Base-by-base conservation (phyloP, 1,140 invertebrate genomes). In the Eumeta japonica region DNA sequence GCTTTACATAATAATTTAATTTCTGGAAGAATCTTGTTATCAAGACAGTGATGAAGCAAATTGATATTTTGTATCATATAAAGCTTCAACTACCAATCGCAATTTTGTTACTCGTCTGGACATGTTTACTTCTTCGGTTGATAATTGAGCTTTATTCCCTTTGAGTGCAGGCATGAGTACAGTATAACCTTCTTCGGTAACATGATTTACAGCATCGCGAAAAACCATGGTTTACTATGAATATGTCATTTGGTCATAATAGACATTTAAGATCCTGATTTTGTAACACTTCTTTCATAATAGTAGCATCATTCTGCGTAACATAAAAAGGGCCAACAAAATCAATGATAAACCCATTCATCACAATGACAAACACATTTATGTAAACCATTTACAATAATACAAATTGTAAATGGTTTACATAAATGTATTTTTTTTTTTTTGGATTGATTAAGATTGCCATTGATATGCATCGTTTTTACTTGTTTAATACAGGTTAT, bases 1-100 rank as follows among this genome's bases (percentile, higher is more conserved):
- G 16, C 28, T 12, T 30, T 30, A 15, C 28, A 30, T 0, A 44
- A 54, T 37, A 42, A 44, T 44, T 46, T 36, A 17, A 41, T 15
- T 35, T 45, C 43, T 0, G 42, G 48, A 2, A 63, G 11, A 7
- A 52, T 11, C 20, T 52, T 49, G 40, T 65, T 65, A 40, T 55
- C 41, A 0, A 62, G 9, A 43, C 42, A 39, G 24, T 58, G 35
- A 27, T 57, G 28, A 11, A 60, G 28, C n/a, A 58, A 39, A 7
- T 32, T 20, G 42, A 42, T 54, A 31, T 56, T 63, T 43, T 58
- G 33, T 31, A 1, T 59, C 61, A 41, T 68, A 62, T 5, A 58
- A 49, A 10, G 58, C 45, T 56, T 75, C 62, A 10, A 75, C 55
- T 5, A 50, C 48, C 62, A 58, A 67, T 17, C 58, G 41, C 28